Evolutionary conservation across 2,888 invertebrate genomes (phyloP).

Genomic region (Apodemia mormo): DNA sequence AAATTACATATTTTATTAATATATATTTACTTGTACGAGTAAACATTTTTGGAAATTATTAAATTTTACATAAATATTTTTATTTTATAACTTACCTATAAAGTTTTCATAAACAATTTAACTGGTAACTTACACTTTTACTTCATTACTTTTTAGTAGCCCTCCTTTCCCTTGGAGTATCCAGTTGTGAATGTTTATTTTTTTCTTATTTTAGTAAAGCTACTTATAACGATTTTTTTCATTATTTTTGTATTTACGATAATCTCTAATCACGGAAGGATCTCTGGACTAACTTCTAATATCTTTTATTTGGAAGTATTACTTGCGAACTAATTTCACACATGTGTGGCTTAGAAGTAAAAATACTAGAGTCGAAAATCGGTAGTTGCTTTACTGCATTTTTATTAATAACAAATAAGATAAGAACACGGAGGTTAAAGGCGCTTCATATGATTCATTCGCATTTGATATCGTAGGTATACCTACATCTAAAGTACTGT

Average conservation of each 20-base stretch:
- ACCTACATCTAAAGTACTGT: not conserved
- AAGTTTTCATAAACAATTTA: not conserved
- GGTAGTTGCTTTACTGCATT: not conserved
- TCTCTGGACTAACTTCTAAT: not conserved
- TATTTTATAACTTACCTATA: not conserved
- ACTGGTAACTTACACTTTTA: too few species aligned
- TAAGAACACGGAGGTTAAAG: not conserved
- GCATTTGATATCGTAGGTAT: not conserved
- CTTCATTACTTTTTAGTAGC: too few species aligned
- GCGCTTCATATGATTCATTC: constrained; percentile 4
- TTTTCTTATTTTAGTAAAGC: too few species aligned
- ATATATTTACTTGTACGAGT: too few species aligned
- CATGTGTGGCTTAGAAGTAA: not conserved
- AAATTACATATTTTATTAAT: too few species aligned
- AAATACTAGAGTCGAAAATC: not conserved
- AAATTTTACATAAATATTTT: not conserved
- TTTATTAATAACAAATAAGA: not conserved
- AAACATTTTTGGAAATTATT: too few species aligned
- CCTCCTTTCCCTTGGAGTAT: too few species aligned
- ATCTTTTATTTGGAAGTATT: not conserved
- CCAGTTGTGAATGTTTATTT: too few species aligned
- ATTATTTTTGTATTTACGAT: too few species aligned
- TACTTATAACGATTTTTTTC: too few species aligned
- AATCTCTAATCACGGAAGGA: too few species aligned
- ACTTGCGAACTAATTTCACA: not conserved